These are phyloP conservation scores for Helogale parvula DNA, from an alignment of 2,113 vertebrate genomes.

Conservation along the genomic window DNA sequence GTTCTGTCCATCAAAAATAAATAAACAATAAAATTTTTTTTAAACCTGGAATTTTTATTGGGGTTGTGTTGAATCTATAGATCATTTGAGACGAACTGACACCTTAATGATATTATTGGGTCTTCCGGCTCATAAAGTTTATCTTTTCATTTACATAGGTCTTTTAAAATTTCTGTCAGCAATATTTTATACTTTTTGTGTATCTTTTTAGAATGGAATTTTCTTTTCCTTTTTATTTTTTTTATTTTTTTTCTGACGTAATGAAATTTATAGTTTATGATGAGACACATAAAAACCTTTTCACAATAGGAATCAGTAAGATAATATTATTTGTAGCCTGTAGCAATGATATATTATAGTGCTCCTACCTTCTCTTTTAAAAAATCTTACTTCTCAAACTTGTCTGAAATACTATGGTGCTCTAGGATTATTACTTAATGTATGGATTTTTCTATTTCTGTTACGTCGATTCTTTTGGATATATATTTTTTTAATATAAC, in stretches of 20 bases:
- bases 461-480: conserved; percentile 34
- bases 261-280: conserved; percentile 54
- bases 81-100: conserved; percentile 18
- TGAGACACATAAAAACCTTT: conserved; percentile 64
- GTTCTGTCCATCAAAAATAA: no score
- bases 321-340: neutral
- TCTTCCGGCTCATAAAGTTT: neutral
- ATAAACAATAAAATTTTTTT: no score
- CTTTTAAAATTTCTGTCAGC: neutral
- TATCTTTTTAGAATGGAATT: no score
- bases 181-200: no score
- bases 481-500: no score
- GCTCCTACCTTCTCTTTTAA: neutral
- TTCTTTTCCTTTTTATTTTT: no score
- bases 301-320: conserved; percentile 24
- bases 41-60: neutral
- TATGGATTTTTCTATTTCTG: conserved; percentile 39
- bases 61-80: conserved; percentile 13
- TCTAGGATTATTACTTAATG: neutral
- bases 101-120: neutral
- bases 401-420: neutral
- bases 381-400: neutral
- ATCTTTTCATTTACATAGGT: neutral
- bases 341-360: rapidly evolving
- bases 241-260: no score